Evolutionary conservation across 2,888 invertebrate species (phyloP).

Genomic region (Drosophila longiperda): DNA sequence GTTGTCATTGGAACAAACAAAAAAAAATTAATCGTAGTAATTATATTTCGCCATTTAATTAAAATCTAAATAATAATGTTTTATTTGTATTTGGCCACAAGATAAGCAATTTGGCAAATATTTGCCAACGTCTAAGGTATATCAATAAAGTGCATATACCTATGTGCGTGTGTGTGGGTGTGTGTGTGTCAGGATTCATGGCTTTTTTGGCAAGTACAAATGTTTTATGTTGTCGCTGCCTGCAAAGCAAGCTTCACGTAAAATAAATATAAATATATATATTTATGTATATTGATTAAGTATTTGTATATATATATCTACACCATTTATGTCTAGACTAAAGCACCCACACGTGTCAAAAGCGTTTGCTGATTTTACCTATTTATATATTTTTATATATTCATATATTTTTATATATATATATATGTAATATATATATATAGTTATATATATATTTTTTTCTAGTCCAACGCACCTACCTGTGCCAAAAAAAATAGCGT

Average conservation of each 20-base stretch:
- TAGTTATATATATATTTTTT: no score
- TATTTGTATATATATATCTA: neutral
- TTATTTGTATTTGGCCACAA: neutral
- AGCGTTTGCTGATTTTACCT: no score
- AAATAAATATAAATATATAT: no score
- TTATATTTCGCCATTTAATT: neutral
- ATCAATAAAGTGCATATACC: no score
- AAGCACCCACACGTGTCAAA: no score
- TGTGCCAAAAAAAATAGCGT: slow-evolving; percentile 4
- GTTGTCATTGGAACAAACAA: slow-evolving; percentile 5
- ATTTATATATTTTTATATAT: neutral
- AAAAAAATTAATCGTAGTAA: neutral
- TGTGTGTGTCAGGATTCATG: neutral
- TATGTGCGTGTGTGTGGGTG: neutral
- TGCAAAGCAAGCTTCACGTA: slow-evolving; percentile 16
- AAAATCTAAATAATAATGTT: neutral
- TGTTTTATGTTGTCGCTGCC: slow-evolving; percentile 4
- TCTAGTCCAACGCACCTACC: slow-evolving; percentile 27
- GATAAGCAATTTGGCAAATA: slow-evolving; percentile 21
- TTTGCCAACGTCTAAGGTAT: neutral
- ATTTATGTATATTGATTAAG: no score
- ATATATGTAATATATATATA: slow-evolving; percentile 6
- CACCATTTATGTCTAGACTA: no score
- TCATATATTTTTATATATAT: neutral
- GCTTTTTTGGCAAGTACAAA: neutral